Evolutionary conservation across 2,888 invertebrate species (phyloP).

Genomic region (Encarsia formosa): DNA sequence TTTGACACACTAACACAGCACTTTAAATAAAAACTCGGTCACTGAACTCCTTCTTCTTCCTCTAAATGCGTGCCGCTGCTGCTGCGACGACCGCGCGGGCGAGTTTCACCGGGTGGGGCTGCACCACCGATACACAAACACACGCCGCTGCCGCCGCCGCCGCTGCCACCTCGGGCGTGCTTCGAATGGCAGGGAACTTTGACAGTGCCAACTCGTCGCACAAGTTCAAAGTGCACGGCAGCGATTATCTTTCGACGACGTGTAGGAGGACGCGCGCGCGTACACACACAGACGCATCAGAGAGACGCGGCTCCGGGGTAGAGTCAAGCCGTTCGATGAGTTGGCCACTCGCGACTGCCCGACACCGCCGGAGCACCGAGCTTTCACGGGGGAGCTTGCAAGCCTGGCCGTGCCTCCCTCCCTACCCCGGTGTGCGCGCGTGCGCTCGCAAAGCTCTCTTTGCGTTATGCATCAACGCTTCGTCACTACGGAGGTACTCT

Average conservation of each 20-base stretch:
- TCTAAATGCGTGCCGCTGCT: no score
- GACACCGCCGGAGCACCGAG: no score
- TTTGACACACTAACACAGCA: no score
- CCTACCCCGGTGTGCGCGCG: not conserved
- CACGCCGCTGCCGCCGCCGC: not conserved
- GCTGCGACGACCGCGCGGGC: no score
- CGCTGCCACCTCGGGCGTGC: not conserved
- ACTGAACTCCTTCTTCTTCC: no score
- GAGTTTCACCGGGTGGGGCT: no score
- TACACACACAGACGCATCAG: slow-evolving; percentile 3
- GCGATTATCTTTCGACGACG: no score
- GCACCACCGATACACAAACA: not conserved
- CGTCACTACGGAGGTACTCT: not conserved
- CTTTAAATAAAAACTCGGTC: no score
- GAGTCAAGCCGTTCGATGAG: slow-evolving; percentile 43
- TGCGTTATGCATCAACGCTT: no score
- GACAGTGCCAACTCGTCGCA: no score
- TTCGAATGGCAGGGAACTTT: no score
- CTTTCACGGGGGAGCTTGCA: slow-evolving; percentile 30
- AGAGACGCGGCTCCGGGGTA: slow-evolving; percentile 8
- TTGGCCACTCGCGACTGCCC: slow-evolving; percentile 44
- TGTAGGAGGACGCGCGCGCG: no score
- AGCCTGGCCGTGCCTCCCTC: slow-evolving; percentile 13
- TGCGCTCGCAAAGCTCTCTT: not conserved
- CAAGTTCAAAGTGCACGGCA: slow-evolving; percentile 1